Evolutionary conservation across 2,888 invertebrate genomes (phyloP).

Genomic region (Chelonus formosanus): DNA sequence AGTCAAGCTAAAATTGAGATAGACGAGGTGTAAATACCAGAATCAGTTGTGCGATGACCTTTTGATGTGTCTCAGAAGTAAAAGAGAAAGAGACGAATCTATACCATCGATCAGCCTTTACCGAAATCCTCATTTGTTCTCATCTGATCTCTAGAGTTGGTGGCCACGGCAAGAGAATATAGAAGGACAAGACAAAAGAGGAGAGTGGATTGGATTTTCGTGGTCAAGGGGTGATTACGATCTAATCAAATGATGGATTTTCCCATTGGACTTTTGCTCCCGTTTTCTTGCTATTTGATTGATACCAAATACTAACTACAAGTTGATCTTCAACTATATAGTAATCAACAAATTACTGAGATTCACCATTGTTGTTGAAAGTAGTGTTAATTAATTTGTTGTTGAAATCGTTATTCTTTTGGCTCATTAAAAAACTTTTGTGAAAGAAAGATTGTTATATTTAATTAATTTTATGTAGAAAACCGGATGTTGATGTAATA

Average conservation of each 20-base stretch:
- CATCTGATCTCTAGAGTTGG: conserved; percentile 22
- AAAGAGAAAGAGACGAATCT: conserved; percentile 17
- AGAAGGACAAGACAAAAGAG: not conserved
- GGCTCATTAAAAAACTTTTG: no score
- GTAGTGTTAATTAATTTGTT: not conserved
- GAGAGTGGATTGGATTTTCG: conserved; percentile 18
- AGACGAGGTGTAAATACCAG: not conserved
- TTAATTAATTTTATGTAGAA: no score
- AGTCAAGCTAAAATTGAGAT: conserved; percentile 5
- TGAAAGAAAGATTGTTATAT: no score
- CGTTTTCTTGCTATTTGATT: conserved; percentile 33
- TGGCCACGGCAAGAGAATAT: not conserved
- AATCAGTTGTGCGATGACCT: conserved; percentile 15
- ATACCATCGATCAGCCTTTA: conserved; percentile 35
- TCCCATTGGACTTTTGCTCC: conserved; percentile 23
- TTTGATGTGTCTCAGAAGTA: not conserved
- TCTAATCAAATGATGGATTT: conserved; percentile 46
- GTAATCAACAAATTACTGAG: no score
- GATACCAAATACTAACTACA: conserved; percentile 24
- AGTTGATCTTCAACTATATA: not conserved
- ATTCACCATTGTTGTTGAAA: not conserved
- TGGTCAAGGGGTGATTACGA: conserved; percentile 36
- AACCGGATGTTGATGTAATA: no score
- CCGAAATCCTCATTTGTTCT: conserved; percentile 40
- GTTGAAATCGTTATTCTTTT: no score